Base-by-base conservation (phyloP, 2,797 vertebrate genomes). In the Benthosema pterotum region DNA sequence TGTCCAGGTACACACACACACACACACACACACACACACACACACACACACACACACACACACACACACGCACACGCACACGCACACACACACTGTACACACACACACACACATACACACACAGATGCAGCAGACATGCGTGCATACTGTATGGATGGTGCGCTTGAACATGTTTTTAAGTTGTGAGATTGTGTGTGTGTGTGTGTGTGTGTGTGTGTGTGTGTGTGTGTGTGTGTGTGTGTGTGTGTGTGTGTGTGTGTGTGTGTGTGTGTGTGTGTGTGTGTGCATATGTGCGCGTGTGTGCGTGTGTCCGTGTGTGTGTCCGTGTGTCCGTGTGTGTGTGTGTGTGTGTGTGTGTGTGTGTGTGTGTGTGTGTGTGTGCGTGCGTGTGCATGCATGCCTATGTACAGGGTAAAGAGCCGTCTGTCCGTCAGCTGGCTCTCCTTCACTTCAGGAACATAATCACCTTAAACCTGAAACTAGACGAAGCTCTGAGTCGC, bases 361-460 rank as follows among this genome's bases (percentile, higher is more conserved):
- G 42, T 46, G 46, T 47, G 28, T 43, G 17, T 25, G 28, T 52
- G 66, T 62, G 46, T 57, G 45, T 25, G 17, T 48, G 1, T 71
- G 18, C 13, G 60, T 51, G 32, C 15, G 42, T 32, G 46, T 52
- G 28, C 17, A n/a, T 43, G 28, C 45, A 59, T 68, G 46, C 51
- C 28, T 25, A 11, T 48, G 1, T n/a, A 0, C 82, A 98, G 97
- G 97, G 97, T 46, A 99, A 99, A 80, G 97, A 99, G 84, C 97
- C 96, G 0, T 96, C 97, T 0, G 96, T 99, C 71, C 95, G 96
- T 16, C 97, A 99, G 77, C 65, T 98, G 81, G 94, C 96, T 63
- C 92, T 99, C 66, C 91, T 99, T 72, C 97, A 97, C 86, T 99
- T 99, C 75, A 94, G 97, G 74, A 96, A 97, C 77, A 94, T 96